phyloP scores from a whole-genome alignment of 1,140 invertebrate species.

The Samia ricini region DNA sequence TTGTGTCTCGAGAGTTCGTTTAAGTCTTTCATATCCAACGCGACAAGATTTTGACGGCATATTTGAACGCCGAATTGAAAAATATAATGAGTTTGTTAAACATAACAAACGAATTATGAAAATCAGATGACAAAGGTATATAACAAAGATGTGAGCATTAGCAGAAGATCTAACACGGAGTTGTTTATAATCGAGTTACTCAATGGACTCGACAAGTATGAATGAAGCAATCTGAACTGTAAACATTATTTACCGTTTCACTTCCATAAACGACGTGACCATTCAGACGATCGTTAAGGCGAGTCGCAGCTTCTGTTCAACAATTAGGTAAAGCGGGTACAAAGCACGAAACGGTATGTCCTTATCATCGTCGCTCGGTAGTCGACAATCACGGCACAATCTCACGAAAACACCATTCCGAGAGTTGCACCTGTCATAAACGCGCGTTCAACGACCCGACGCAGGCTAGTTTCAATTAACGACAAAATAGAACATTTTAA shows the following conservation, averaged over 20 bases:
- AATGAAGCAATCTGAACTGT: constrained; percentile 70
- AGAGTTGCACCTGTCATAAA: constrained; percentile 68
- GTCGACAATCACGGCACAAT: constrained; percentile 60
- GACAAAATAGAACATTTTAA: constrained; percentile 52
- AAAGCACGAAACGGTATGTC: constrained; percentile 22
- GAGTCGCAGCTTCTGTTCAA: constrained; percentile 61
- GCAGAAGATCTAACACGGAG: constrained; percentile 6
- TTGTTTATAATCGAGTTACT: constrained; percentile 50
- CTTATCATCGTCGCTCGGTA: constrained; percentile 62
- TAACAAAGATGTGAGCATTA: background rate
- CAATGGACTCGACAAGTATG: constrained; percentile 65
- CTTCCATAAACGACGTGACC: constrained; percentile 59
- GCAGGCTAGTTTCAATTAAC: constrained; percentile 62
- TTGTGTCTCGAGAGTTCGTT: constrained; percentile 21
- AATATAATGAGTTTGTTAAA: background rate
- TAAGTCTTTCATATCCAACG: constrained; percentile 40
- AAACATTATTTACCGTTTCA: constrained; percentile 64
- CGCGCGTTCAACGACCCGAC: constrained; percentile 43
- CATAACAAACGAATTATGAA: constrained; percentile 14
- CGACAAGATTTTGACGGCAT: too few species aligned
- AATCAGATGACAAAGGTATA: constrained; percentile 47
- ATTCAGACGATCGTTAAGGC: constrained; percentile 49
- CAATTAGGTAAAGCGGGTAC: constrained; percentile 45
- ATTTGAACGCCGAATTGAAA: too few species aligned
- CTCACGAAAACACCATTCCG: constrained; percentile 70